Conservation (phyloP, 53 echinoderm and acorn worm genomes). For the Temnopleurus reevesii region DNA sequence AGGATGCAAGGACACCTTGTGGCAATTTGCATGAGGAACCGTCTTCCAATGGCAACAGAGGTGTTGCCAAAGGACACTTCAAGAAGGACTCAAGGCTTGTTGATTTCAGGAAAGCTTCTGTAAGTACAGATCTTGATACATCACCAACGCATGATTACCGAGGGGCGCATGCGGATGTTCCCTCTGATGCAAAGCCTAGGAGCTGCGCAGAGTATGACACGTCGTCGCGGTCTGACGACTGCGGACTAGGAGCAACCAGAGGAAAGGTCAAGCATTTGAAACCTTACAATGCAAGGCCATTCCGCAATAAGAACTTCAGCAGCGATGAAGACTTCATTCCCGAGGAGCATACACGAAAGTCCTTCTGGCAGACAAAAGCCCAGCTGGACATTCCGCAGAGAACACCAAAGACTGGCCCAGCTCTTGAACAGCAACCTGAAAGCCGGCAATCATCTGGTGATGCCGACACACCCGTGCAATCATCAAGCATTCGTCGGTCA, state of each 20-base stretch:
- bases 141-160: slow-evolving; percentile 44
- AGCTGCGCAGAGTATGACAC: slow-evolving; percentile 54
- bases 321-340: slow-evolving; percentile 51
- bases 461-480: not conserved
- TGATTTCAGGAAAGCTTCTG: slow-evolving; percentile 41
- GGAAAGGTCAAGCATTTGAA: slow-evolving; percentile 39
- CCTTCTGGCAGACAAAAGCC: slow-evolving; percentile 51
- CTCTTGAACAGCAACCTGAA: not conserved
- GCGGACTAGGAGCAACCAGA: slow-evolving; percentile 26
- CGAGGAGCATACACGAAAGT: slow-evolving; percentile 35
- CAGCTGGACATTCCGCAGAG: slow-evolving; percentile 20
- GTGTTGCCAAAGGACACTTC: not conserved
- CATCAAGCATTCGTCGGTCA: slow-evolving; percentile 49
- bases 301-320: slow-evolving; percentile 53
- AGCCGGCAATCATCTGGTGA: slow-evolving; percentile 8
- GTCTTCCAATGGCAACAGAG: slow-evolving; percentile 15
- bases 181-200: not conserved
- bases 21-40: slow-evolving; percentile 10
- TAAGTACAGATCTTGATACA: slow-evolving; percentile 49
- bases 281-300: slow-evolving; percentile 54
- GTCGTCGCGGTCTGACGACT: slow-evolving; percentile 47
- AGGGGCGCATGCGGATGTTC: not conserved
- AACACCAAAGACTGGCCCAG: not conserved
- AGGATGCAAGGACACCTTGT: not conserved
- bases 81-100: not conserved